Evolutionary conservation across 2,113 vertebrate species (phyloP).

Genomic region (Prinia subflava): DNA sequence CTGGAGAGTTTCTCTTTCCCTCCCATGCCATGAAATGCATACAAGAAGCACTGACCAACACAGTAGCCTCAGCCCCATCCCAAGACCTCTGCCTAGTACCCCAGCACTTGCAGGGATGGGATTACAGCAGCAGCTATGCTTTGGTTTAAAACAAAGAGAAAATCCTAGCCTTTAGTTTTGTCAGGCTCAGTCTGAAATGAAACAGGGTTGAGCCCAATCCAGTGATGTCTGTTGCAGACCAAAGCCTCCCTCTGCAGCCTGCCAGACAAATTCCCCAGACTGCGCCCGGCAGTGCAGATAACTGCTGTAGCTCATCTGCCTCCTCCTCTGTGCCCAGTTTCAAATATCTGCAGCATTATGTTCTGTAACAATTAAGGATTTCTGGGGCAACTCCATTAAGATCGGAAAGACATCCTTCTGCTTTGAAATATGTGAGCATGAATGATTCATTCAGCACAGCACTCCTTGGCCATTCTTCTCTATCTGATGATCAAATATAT

Average conservation of each 20-base stretch:
- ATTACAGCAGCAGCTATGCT: background rate
- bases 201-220: background rate
- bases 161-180: background rate
- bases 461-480: background rate
- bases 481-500: conserved; percentile 19
- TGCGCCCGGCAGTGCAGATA: fast-evolving
- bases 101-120: background rate
- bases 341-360: background rate
- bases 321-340: background rate
- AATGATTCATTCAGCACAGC: background rate
- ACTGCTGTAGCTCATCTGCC: background rate
- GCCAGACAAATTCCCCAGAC: background rate
- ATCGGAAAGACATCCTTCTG: background rate
- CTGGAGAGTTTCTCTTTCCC: background rate
- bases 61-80: fast-evolving
- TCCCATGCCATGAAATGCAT: background rate
- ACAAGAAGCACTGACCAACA: background rate
- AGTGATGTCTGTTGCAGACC: background rate
- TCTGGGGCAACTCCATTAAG: background rate
- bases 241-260: background rate
- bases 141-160: background rate
- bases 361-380: background rate
- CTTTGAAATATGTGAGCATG: background rate
- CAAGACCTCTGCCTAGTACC: fast-evolving
- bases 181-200: background rate